A percentile compares a stretch with the other conserved stretches of the same genome.
Conservation (phyloP, 1,140 invertebrate species). For the Cheumatopsyche charites region DNA sequence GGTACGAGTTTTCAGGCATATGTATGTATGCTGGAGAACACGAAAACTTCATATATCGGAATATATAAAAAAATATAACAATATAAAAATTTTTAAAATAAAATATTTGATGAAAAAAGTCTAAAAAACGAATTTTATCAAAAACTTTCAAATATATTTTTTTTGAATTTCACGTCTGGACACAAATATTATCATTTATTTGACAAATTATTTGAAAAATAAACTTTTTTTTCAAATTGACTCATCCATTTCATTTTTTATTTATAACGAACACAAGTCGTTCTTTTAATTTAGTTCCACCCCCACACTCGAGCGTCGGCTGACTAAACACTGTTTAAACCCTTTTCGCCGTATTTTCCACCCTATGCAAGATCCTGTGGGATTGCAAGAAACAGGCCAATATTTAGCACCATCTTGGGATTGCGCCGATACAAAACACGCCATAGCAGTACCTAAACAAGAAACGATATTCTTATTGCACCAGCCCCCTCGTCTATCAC, state of each 20-base stretch:
- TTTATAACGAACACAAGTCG: no score
- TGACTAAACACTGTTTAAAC: conserved; percentile 34
- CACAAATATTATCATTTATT: neutral
- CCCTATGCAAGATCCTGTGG: conserved; percentile 23
- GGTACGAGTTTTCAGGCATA: conserved; percentile 10
- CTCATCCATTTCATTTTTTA: neutral
- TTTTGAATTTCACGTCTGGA: neutral
- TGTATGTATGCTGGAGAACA: neutral
- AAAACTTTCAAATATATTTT: no score
- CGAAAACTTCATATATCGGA: no score
- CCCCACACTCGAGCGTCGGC: neutral
- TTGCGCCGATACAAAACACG: conserved; percentile 20
- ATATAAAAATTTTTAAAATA: no score
- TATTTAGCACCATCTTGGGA: conserved; percentile 47
- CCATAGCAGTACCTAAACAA: conserved; percentile 38
- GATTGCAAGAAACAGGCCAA: conserved; percentile 44
- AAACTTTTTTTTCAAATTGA: neutral
- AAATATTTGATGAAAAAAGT: no score
- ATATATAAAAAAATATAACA: no score
- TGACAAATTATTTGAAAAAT: neutral
- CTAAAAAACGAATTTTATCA: no score
- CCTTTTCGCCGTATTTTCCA: conserved; percentile 39
- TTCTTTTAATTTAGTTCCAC: no score
- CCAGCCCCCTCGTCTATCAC: neutral
- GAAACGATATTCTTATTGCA: conserved; percentile 46